phyloP scores from a whole-genome alignment of 2,888 invertebrate species.

The Eurytoma adleriae region DNA sequence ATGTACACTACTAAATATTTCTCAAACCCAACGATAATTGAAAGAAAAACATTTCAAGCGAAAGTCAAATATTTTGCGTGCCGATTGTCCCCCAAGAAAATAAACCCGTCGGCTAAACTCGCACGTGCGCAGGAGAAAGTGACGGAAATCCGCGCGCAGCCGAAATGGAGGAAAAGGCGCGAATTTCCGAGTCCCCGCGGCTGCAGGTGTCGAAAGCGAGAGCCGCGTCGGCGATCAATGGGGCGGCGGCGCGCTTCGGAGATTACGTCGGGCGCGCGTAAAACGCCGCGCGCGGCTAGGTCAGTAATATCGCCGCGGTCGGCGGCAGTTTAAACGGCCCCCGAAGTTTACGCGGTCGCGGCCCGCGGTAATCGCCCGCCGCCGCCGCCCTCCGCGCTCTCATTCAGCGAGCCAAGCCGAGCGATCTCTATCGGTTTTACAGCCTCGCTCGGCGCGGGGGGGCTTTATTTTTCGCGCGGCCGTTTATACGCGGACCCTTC shows the following conservation, averaged over 20 bases:
- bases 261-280: not conserved
- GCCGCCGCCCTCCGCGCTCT: not conserved
- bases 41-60: too few relatives aligned
- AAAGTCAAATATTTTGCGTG: too few relatives aligned
- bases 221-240: not conserved
- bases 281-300: slow-evolving; percentile 18
- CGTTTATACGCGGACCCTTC: too few relatives aligned
- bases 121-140: not conserved
- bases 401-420: not conserved
- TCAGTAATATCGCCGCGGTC: slow-evolving; percentile 31
- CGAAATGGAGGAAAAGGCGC: not conserved
- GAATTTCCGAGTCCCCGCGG: not conserved
- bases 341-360: slow-evolving; percentile 18
- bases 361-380: slow-evolving; percentile 11
- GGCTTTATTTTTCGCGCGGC: not conserved
- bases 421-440: slow-evolving; percentile 23
- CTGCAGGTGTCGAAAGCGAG: not conserved
- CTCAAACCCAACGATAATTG: too few relatives aligned
- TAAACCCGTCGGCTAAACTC: too few relatives aligned
- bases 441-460: not conserved
- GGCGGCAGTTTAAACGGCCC: slow-evolving; percentile 17
- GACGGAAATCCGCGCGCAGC: not conserved
- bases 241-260: slow-evolving; percentile 2
- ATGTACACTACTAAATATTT: too few relatives aligned
- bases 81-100: too few relatives aligned